Base-by-base conservation (phyloP, 2,113 vertebrate species). In the Tyto alba region DNA sequence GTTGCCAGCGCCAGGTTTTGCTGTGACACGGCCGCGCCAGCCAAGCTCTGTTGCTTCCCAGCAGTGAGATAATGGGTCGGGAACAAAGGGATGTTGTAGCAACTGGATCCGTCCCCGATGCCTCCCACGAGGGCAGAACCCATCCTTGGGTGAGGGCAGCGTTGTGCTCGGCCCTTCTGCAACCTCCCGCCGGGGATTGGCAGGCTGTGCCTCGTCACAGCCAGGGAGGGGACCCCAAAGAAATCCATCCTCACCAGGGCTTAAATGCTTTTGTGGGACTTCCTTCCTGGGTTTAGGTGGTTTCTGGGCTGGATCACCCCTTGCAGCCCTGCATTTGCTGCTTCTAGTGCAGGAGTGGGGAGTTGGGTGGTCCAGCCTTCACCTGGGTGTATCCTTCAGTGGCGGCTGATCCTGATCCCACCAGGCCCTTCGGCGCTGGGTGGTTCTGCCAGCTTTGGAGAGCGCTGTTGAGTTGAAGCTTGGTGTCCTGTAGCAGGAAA, bases 151-250 rank as follows among this genome's bases (percentile, higher is more conserved):
- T 3, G 5, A 56, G 7, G 79, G 36, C 27, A 13, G 66, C 0
- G 0, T 7, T 0, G 1, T 13, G 48, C 68, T 63, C 47, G 64
- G 79, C 55, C 29, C 10, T 19, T 25, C 59, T 50, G 57, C 52
- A 27, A 18, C 57, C 22, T 76, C 41, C 41, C 34, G 36, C 53
- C 2, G 2, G 43, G 36, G 18, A 27, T 15, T 0, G 0, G 30
- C 11, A 7, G 9, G 11, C 30, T 77, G 64, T 75, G 82, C 60
- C 60, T 47, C 17, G 3, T 60, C n/a, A 62, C 11, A 50, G 34
- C 30, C 1, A 2, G 30, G 40, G 29, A 71, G 16, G 36, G 15
- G 4, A 43, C 9, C 8, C 32, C 26, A 13, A 16, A 7, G 68
- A 71, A 82, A 34, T 45, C 57, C 26, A 8, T 27, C 60, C 48